phyloP scores from a whole-genome alignment of 2,888 invertebrate genomes.

The Scrobipalpa atriplicella region DNA sequence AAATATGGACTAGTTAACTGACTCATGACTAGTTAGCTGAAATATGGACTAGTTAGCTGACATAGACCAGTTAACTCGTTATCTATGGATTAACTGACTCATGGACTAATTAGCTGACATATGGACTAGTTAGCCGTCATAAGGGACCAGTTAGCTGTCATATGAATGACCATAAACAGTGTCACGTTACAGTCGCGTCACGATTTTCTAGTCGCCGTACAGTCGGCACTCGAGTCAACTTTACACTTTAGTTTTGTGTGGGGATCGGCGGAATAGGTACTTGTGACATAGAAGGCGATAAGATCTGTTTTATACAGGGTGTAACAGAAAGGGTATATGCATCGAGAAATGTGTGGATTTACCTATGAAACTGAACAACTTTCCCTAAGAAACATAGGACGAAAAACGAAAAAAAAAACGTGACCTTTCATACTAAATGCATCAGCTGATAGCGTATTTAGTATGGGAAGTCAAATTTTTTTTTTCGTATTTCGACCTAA shows the following conservation, averaged over 20 bases:
- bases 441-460: no score
- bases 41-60: no score
- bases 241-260: constrained; percentile 33
- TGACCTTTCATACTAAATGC: no score
- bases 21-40: no score
- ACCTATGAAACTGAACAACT: no score
- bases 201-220: constrained; percentile 73
- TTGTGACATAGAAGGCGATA: constrained; percentile 1
- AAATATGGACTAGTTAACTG: no score
- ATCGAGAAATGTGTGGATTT: no score
- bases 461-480: no score
- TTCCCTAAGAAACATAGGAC: no score
- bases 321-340: no score
- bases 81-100: neutral
- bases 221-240: constrained; percentile 65
- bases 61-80: neutral
- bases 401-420: no score
- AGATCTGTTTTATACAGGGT: neutral
- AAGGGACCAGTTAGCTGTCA: neutral
- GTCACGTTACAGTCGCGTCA: constrained; percentile 4
- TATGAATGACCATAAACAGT: neutral
- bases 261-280: neutral
- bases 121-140: neutral
- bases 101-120: neutral
- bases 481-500: no score